Evolutionary conservation across 2,797 vertebrate species (phyloP).

Genomic region (Sciurus carolinensis): DNA sequence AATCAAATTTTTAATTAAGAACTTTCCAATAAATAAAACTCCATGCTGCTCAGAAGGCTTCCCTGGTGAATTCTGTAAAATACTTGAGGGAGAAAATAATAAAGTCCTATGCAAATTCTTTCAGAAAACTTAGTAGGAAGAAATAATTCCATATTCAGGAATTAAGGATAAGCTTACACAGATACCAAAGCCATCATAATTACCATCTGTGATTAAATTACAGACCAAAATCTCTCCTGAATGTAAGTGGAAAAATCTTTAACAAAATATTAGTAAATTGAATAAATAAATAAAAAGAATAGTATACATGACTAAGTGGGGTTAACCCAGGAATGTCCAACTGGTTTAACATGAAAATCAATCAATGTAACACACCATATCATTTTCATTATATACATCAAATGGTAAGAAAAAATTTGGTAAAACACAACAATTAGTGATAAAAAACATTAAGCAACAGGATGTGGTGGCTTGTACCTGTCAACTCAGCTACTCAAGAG

Average conservation of each 20-base stretch:
- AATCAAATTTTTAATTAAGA: constrained; percentile 31
- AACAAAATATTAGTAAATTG: too few species aligned
- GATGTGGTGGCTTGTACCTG: too few species aligned
- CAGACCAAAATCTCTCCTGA: background rate
- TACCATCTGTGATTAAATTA: background rate
- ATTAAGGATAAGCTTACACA: background rate
- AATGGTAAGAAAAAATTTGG: background rate
- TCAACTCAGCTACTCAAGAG: too few species aligned
- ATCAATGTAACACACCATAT: background rate
- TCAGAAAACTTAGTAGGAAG: background rate
- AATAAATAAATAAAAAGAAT: constrained; percentile 8
- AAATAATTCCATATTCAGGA: constrained; percentile 29
- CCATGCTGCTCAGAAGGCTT: background rate
- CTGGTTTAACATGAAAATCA: background rate
- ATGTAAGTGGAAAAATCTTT: background rate
- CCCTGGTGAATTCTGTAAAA: background rate
- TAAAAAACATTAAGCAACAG: background rate
- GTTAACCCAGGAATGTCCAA: background rate
- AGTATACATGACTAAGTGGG: background rate
- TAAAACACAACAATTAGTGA: background rate
- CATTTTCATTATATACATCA: too few species aligned
- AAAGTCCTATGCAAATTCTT: too few species aligned
- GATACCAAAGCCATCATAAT: background rate
- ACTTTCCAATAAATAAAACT: background rate
- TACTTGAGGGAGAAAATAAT: background rate